Evolutionary conservation across 2,797 vertebrate species (phyloP), one percentile per base, ranked within the genome.

Genomic region (Sitta carolinensis): DNA sequence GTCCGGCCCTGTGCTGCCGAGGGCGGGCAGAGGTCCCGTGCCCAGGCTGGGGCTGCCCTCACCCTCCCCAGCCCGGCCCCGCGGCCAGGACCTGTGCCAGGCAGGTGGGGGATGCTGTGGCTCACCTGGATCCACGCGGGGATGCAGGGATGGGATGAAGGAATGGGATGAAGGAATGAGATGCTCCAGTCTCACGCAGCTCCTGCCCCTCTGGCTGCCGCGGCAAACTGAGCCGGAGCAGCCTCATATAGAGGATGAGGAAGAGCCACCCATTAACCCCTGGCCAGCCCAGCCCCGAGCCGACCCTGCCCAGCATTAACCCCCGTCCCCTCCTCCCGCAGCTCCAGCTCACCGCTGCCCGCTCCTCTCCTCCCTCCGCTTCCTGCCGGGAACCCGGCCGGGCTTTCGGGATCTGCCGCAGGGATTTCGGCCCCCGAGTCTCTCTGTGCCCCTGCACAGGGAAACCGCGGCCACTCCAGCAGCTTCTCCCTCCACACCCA

Each of bases 201-300:
- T 84, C 73, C 84, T 70, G 64, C 8, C 30, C 21, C 85, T 69
- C 76, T 17, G 43, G 74, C 47, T 23, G 30, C 54, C 30, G 61
- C 61, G 58, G 86, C 78, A 76, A 64, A 76, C 84, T 80, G 91
- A 92, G 72, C 52, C 27, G 42, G 78, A 61, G 61, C 48, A 89
- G 87, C 72, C 76, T 94, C 75, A 43, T 95, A 77, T 83, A 91
- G 82, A 78, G 62, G 62, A 4, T 68, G 88, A 95, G 94, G 93
- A 94, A 96, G 94, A 93, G 87, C 94, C 95, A 84, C 89, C 93
- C 8, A 21, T 79, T 84, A 95, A 97, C 93, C 76, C 67, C 52
- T 78, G 47, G 47, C 62, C 45, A 67, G 58, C 54, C 73, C 77
- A 63, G 57, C 68, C 48, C 61, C 2, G 4, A 5, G 74, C 57